Percentiles rank a stretch among this genome's conserved stretches.
Evolutionary conservation across 2,888 invertebrate species (phyloP).

Genomic region (Aethes cnicana): DNA sequence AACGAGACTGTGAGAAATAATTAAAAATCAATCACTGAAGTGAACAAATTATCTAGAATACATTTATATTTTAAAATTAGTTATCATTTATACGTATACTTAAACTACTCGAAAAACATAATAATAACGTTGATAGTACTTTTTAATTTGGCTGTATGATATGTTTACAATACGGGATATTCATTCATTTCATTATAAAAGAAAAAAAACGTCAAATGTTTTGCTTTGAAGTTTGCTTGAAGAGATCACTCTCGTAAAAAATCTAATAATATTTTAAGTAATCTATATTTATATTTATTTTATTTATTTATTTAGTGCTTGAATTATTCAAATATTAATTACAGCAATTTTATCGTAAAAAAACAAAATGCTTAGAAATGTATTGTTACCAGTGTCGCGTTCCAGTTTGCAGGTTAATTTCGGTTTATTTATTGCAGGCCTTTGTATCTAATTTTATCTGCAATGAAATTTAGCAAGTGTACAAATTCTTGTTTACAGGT

Average conservation of each 20-base stretch:
- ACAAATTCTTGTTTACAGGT: slow-evolving; percentile 46
- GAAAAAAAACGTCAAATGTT: slow-evolving; percentile 12
- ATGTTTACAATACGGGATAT: no score
- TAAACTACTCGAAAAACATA: no score
- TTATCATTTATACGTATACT: no score
- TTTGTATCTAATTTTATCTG: background rate
- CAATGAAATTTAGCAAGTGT: background rate
- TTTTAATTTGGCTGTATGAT: slow-evolving; percentile 1
- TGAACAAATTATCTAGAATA: background rate
- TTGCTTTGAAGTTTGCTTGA: no score
- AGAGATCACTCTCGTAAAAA: no score
- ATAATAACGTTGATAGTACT: no score
- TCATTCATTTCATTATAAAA: background rate
- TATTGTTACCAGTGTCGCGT: slow-evolving; percentile 45
- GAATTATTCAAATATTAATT: background rate
- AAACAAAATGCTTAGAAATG: slow-evolving; percentile 45
- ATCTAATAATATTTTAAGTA: background rate
- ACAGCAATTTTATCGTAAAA: slow-evolving; percentile 40
- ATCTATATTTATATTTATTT: background rate
- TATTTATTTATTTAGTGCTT: background rate
- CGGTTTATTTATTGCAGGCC: slow-evolving; percentile 18
- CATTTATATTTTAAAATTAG: no score
- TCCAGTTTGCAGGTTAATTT: slow-evolving; percentile 63
- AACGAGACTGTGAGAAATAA: no score
- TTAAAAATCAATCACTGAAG: background rate